A percentile compares a stretch with the other conserved stretches of the same genome.
Conservation (phyloP, 2,888 invertebrate genomes). For the Cyaniris semiargus region DNA sequence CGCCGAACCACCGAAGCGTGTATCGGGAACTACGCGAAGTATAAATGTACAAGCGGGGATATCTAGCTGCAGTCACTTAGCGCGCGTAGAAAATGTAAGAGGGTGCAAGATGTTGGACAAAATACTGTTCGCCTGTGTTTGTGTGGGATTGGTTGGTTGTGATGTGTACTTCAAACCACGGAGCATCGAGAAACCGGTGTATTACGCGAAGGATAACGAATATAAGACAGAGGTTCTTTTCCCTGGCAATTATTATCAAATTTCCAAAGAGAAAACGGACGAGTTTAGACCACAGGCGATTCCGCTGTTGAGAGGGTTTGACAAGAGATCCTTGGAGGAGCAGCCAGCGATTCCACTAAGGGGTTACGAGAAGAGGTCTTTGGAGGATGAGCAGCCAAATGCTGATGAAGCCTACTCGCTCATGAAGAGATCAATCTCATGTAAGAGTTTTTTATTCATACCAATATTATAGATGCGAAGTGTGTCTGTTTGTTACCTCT, state of each 20-base stretch:
- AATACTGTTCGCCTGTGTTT: neutral
- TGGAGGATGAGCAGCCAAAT: conserved; percentile 19
- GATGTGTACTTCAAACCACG: conserved; percentile 58
- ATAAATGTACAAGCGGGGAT: conserved; percentile 73
- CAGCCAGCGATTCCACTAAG: conserved; percentile 58
- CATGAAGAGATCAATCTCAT: conserved; percentile 68
- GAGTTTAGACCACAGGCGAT: conserved; percentile 64
- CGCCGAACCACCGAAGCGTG: conserved; percentile 65
- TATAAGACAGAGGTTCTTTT: conserved; percentile 67
- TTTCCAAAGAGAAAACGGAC: conserved; percentile 67
- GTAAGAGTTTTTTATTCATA: conserved; percentile 53
- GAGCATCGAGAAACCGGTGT: conserved; percentile 60
- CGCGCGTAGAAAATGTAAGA: neutral
- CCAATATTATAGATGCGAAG: neutral
- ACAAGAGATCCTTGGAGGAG: conserved; percentile 60
- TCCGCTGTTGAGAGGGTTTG: conserved; percentile 63
- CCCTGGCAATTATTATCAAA: conserved; percentile 74
- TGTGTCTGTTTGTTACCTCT: too few species aligned
- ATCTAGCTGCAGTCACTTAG: conserved; percentile 66
- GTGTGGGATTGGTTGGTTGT: neutral
- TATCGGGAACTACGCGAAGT: conserved; percentile 73
- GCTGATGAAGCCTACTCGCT: conserved; percentile 45
- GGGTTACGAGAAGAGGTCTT: too few species aligned
- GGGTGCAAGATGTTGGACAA: conserved; percentile 14
- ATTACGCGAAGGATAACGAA: conserved; percentile 59